Evolutionary conservation across 2,888 invertebrate genomes (phyloP).

Genomic region (Artemia sp.): DNA sequence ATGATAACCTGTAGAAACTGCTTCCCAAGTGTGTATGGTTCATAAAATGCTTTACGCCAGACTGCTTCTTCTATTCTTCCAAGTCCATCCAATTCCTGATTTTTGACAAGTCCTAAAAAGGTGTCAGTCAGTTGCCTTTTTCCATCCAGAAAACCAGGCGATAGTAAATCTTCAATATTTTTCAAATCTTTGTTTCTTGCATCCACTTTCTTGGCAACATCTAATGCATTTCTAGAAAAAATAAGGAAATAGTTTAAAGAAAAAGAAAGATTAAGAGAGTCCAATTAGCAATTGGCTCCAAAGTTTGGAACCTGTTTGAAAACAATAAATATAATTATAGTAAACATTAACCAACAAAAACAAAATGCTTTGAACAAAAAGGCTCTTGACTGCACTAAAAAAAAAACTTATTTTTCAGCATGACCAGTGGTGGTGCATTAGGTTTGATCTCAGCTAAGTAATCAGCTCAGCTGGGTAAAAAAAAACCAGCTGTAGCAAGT

Average conservation of each 20-base stretch:
- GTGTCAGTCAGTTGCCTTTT: conserved; percentile 2
- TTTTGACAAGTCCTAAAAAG: not conserved
- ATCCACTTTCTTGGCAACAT: not conserved
- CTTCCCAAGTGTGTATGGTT: conserved; percentile 5
- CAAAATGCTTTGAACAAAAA: too few relatives aligned
- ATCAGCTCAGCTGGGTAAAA: too few relatives aligned
- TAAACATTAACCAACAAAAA: too few relatives aligned
- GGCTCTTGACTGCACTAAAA: too few relatives aligned
- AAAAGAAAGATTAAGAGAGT: too few relatives aligned
- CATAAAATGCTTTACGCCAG: conserved; percentile 9
- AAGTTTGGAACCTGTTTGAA: too few relatives aligned
- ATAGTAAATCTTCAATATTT: not conserved
- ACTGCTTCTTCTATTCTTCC: conserved; percentile 10
- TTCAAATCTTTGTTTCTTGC: not conserved
- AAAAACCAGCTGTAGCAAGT: too few relatives aligned
- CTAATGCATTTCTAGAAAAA: not conserved
- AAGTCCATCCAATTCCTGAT: conserved; percentile 9
- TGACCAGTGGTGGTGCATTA: too few relatives aligned
- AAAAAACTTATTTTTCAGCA: too few relatives aligned
- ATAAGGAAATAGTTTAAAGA: not conserved
- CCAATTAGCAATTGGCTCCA: too few relatives aligned
- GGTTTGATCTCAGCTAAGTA: too few relatives aligned
- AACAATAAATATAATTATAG: too few relatives aligned
- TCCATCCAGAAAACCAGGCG: not conserved
- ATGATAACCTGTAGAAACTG: not conserved